phyloP scores from a whole-genome alignment of 2,113 vertebrate species.

The Empidonax traillii region DNA sequence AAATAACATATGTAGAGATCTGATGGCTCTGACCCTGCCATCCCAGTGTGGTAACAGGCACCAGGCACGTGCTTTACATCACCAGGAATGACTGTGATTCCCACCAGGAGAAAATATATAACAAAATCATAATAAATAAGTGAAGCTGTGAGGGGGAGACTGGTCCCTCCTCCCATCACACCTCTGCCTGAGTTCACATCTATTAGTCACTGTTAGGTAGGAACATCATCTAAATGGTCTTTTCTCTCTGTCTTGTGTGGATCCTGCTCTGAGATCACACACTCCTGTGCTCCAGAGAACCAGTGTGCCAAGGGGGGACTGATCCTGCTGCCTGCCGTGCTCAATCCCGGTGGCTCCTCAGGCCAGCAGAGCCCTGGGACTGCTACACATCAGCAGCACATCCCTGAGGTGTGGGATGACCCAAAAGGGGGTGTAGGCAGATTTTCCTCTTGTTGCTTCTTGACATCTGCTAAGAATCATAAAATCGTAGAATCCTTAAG shows the following conservation, averaged over 20 bases:
- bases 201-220: not conserved
- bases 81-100: not conserved
- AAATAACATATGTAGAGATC: conserved; percentile 44
- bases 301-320: not conserved
- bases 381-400: accelerated
- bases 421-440: not conserved
- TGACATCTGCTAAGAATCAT: not conserved
- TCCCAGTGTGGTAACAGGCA: not conserved
- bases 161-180: not conserved
- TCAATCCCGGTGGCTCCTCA: not conserved
- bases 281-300: not conserved
- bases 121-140: not conserved
- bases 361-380: accelerated
- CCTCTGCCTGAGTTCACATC: not conserved
- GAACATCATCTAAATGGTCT: not conserved
- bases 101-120: not conserved
- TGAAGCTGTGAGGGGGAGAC: not conserved
- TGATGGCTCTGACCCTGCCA: conserved; percentile 6
- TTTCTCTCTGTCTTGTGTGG: not conserved
- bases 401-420: not conserved
- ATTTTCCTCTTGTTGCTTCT: not conserved
- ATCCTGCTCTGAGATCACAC: not conserved
- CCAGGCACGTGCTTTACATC: not conserved
- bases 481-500: not conserved
- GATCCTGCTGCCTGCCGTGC: not conserved